Evolutionary conservation across 2,888 invertebrate species (phyloP), one percentile per base, ranked within the genome.

Genomic region (Microctonus hyperodae): DNA sequence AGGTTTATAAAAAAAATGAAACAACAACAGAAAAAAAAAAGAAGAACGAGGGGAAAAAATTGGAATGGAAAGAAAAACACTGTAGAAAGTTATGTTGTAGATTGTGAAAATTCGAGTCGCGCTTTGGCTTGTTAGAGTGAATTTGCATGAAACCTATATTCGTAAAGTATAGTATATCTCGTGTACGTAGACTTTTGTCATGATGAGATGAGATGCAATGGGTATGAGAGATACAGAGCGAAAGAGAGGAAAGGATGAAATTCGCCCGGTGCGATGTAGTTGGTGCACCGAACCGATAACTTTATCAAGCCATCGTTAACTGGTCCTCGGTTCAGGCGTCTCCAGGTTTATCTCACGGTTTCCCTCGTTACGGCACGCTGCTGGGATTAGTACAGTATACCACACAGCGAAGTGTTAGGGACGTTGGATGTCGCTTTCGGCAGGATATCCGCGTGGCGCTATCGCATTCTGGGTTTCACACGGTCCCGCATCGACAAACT

Each of bases 211-310:
- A 16, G 44, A 20, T 5, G 16, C 16, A 51, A 23, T 51, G 23
- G 23, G 25, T 5, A 23, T 23, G 11, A 51, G 51, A 23, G 13
- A 50, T 20, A 50, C 20, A 50, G 22, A 50, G 48, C 2, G 22
- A 51, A 25, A 25, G 51, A 4, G 51, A 53, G 11, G 25, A 2
- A 7, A 20, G 13, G 50, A 28, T 40, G 35, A 51, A 61, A 31
- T 51, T 61, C 22, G 13, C 31, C 51, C 4, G 33, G 51, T 61
- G 33, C 33, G 50, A 22, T 51, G 4, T 61, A 3, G 44, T 51
- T 13, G 7, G 61, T 51, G 51, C 51, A 51, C 33, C 61, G 9
- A 74, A 71, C 74, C 72, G 75, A 74, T 75, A 75, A 75, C 71
- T 74, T 75, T 72, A 70, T 75, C 73, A 73, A 69, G 51, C 33